A percentile compares a stretch with the other conserved stretches of the same genome.
Conservation (phyloP, 35 echinoderm and acorn worm species). For the Acanthaster planci region DNA sequence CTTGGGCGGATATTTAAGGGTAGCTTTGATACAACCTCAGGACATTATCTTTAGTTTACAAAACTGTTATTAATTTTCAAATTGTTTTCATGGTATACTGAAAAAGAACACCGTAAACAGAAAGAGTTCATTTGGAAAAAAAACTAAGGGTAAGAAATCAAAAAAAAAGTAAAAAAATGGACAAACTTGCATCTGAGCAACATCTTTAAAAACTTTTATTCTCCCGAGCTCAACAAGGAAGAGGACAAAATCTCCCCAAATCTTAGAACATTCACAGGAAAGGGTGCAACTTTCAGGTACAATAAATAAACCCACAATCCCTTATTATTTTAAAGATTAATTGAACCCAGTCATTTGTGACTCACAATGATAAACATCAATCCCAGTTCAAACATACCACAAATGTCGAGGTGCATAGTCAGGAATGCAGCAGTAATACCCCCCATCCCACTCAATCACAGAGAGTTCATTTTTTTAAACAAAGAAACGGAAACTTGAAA, state of each 20-base stretch:
- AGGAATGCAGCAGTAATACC: background rate
- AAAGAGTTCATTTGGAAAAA: too few relatives aligned
- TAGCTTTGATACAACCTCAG: too few relatives aligned
- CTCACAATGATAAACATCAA: background rate
- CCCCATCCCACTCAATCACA: background rate
- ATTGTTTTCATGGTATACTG: too few relatives aligned
- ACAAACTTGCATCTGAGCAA: too few relatives aligned
- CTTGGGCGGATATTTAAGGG: too few relatives aligned
- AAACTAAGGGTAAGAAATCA: too few relatives aligned
- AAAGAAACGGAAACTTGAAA: background rate
- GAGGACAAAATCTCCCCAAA: background rate
- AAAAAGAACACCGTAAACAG: too few relatives aligned
- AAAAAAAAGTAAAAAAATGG: too few relatives aligned
- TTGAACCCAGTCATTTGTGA: background rate
- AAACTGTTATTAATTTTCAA: too few relatives aligned
- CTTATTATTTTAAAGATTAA: background rate
- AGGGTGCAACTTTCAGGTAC: background rate
- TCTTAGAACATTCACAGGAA: background rate
- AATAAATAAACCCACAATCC: background rate
- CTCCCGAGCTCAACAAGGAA: slow-evolving; percentile 10
- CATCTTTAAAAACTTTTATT: background rate
- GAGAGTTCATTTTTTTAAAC: background rate
- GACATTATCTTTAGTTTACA: too few relatives aligned
- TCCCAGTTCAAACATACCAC: background rate
- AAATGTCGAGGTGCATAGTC: background rate